Conservation (phyloP, 30 jellyfish, hydroid and myxozoan species). For the Turritopsis rubra region DNA sequence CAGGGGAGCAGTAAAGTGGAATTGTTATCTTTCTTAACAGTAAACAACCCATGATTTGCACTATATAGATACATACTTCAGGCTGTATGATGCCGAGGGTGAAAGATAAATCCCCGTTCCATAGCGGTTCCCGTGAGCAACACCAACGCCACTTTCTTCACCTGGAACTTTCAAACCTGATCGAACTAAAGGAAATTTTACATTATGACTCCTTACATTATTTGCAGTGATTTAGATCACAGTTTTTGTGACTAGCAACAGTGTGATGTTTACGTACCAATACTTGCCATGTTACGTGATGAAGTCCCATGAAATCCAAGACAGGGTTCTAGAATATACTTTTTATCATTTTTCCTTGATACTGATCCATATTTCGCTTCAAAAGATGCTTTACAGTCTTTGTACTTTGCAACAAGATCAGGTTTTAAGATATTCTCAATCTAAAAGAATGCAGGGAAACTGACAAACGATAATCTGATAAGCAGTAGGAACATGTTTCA, state of each 20-base stretch:
- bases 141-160: background rate
- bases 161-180: slow-evolving; percentile 19
- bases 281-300: slow-evolving; percentile 1
- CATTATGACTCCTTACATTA: too few relatives aligned
- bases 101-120: slow-evolving; percentile 22
- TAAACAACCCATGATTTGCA: too few relatives aligned
- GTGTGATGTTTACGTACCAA: too few relatives aligned
- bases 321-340: background rate
- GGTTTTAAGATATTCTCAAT: background rate
- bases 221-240: too few relatives aligned
- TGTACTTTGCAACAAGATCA: background rate
- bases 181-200: slow-evolving; percentile 7
- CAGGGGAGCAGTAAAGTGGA: too few relatives aligned
- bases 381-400: background rate
- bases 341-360: background rate
- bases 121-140: slow-evolving; percentile 8
- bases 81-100: slow-evolving; percentile 3
- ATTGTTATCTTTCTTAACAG: too few relatives aligned
- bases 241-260: too few relatives aligned
- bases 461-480: too few relatives aligned
- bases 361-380: background rate
- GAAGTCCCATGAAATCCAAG: slow-evolving; percentile 30
- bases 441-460: too few relatives aligned
- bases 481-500: too few relatives aligned
- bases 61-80: background rate